Evolutionary conservation across 1,140 invertebrate genomes (phyloP), one percentile per base, ranked within the genome.

Genomic region (Acromyrmex heyeri): DNA sequence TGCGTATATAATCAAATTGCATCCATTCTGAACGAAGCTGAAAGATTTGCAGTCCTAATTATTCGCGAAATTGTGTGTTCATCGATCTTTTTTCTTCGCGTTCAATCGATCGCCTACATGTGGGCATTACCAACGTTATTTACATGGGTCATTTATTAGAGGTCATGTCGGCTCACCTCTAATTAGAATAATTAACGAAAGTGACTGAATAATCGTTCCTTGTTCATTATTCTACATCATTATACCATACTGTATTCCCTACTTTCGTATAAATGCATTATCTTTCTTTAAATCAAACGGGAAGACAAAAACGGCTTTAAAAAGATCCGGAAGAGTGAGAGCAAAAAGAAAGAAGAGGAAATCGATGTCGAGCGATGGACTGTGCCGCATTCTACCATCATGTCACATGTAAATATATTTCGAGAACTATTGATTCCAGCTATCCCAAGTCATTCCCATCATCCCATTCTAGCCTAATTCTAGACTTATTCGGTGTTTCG

Each of bases 141-240:
- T 75, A 73, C 55, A 85, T 59, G 85, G 85, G 64, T 89, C 87
- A 44, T 38, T 30, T 79, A 87, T 30, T 75, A 87, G 24, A 86
- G 76, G 81, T 50, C 81, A 87, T 12, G 48, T 57, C 38, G 86
- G 67, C 50, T 87, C 53, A 76, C 57, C 62, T 90, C 62, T 90
- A 91, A 91, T 91, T 91, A 91, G 87, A 91, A 91, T 91, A 91
- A 91, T 91, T 91, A 91, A 91, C 87, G 70, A 91, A 91, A 89
- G 48, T 67, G 87, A 27, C 72, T 64, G 78, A 21, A 86, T 75
- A 78, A 90, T 88, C 70, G 70, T 85, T 62, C 62, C 64, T 24
- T 72, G 72, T 75, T 38, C 77, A 70, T 90, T 90, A 82, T 69
- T 76, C 79, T 30, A 72, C 50, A 21, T 62, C 65, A 53, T 62